These are phyloP conservation scores for Dasyurus viverrinus DNA, from an alignment of 2,113 vertebrate species.

Conservation along the genomic window DNA sequence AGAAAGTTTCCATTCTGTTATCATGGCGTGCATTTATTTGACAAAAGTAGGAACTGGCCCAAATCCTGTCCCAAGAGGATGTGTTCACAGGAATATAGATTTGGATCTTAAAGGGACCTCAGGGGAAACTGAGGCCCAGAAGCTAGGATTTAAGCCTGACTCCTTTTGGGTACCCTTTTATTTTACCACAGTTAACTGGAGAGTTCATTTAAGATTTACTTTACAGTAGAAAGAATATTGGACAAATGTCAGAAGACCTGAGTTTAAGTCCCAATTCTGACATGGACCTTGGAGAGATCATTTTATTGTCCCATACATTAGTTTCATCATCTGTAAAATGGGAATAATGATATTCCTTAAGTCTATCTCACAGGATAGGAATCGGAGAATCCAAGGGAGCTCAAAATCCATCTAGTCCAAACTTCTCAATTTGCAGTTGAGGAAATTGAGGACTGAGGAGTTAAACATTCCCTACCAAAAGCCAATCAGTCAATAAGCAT, in stretches of 20 bases:
- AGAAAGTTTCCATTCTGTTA: slow-evolving; percentile 57
- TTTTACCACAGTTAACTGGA: neutral
- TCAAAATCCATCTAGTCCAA: neutral
- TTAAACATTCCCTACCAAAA: neutral
- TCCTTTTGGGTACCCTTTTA: neutral
- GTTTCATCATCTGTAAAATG: neutral
- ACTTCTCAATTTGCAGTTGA: neutral
- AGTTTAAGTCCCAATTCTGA: neutral
- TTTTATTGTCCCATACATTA: neutral
- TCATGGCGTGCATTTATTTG: slow-evolving; percentile 50
- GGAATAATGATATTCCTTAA: neutral
- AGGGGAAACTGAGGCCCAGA: neutral
- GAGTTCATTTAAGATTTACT: neutral
- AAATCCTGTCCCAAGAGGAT: neutral
- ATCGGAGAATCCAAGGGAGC: neutral
- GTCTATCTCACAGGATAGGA: neutral
- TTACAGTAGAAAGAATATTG: neutral
- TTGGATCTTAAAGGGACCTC: neutral
- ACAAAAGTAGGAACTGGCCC: neutral
- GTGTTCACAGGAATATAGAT: neutral
- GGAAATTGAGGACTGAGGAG: neutral
- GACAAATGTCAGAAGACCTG: neutral
- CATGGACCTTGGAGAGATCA: neutral
- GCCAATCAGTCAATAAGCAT: neutral
- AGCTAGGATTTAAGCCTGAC: neutral